phyloP scores from a whole-genome alignment of 2,888 invertebrate species.

The Lamproptera curius region DNA sequence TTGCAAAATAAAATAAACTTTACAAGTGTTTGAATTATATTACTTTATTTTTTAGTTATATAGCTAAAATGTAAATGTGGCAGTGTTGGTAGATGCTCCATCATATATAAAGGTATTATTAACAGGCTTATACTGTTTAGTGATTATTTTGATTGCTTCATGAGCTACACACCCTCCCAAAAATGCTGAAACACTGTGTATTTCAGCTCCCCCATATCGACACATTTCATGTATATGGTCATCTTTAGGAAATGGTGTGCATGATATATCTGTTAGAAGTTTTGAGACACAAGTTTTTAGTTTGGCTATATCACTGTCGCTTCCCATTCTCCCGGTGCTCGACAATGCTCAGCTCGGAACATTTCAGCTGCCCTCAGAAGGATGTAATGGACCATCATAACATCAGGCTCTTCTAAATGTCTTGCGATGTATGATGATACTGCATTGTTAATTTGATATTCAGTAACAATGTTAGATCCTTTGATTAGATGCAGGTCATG shows the following conservation, averaged over 20 bases:
- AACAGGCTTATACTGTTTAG: slow-evolving; percentile 96
- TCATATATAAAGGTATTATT: slow-evolving; percentile 98
- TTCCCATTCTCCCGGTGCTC: slow-evolving; percentile 93
- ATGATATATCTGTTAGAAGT: slow-evolving; percentile 91
- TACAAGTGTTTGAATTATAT: slow-evolving; percentile 12
- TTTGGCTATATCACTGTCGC: slow-evolving; percentile 94
- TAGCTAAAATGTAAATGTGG: slow-evolving; percentile 86
- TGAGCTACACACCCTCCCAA: slow-evolving; percentile 96
- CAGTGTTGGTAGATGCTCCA: slow-evolving; percentile 92
- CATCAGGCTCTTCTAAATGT: slow-evolving; percentile 89
- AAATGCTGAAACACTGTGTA: slow-evolving; percentile 96
- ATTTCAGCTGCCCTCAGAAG: slow-evolving; percentile 93
- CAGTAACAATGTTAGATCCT: slow-evolving; percentile 88
- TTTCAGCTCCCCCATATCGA: slow-evolving; percentile 95
- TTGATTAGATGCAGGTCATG: slow-evolving; percentile 87
- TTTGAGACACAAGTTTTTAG: slow-evolving; percentile 87
- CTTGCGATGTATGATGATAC: slow-evolving; percentile 79
- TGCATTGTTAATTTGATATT: slow-evolving; percentile 84
- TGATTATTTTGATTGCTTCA: slow-evolving; percentile 96
- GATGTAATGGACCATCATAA: slow-evolving; percentile 93
- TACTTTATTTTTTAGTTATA: slow-evolving; percentile 10
- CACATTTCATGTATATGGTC: slow-evolving; percentile 97
- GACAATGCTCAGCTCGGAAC: slow-evolving; percentile 92
- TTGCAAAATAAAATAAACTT: too few species aligned
- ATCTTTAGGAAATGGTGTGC: slow-evolving; percentile 88